phyloP scores from a whole-genome alignment of 2,113 vertebrate genomes.

The Phalacrocorax brasilianus region DNA sequence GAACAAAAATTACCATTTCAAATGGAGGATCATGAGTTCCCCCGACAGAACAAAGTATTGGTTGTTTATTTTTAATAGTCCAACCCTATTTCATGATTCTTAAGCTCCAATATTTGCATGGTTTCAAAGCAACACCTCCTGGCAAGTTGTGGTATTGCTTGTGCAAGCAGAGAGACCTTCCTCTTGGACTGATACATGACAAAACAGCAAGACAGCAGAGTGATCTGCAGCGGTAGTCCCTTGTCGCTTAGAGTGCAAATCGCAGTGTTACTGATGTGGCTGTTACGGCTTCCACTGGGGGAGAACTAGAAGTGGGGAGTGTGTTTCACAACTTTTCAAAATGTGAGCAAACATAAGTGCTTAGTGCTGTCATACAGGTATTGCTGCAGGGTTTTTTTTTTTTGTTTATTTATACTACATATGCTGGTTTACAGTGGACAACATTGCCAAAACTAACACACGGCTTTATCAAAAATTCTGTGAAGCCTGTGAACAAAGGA shows the following conservation, averaged over 20 bases:
- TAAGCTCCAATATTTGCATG: neutral
- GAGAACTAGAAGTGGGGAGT: neutral
- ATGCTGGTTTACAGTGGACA: neutral
- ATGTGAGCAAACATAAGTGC: neutral
- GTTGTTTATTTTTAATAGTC: neutral
- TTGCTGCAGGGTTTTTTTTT: no score
- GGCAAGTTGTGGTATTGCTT: conserved; percentile 33
- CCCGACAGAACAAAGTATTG: neutral
- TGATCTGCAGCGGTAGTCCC: neutral
- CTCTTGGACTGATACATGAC: accelerated
- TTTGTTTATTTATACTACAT: neutral
- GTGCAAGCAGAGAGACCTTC: neutral
- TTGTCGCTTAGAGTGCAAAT: neutral
- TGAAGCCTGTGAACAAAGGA: neutral
- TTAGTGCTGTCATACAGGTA: neutral
- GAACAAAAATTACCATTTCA: neutral
- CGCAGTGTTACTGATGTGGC: accelerated
- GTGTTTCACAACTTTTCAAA: neutral
- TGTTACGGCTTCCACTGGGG: neutral
- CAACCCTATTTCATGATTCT: neutral
- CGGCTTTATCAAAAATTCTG: neutral
- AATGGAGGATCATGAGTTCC: neutral
- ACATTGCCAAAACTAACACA: neutral
- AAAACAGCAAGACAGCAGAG: neutral
- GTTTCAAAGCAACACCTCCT: conserved; percentile 56